Evolutionary conservation across 2,113 vertebrate genomes (phyloP).

Genomic region (Mus musculus): DNA sequence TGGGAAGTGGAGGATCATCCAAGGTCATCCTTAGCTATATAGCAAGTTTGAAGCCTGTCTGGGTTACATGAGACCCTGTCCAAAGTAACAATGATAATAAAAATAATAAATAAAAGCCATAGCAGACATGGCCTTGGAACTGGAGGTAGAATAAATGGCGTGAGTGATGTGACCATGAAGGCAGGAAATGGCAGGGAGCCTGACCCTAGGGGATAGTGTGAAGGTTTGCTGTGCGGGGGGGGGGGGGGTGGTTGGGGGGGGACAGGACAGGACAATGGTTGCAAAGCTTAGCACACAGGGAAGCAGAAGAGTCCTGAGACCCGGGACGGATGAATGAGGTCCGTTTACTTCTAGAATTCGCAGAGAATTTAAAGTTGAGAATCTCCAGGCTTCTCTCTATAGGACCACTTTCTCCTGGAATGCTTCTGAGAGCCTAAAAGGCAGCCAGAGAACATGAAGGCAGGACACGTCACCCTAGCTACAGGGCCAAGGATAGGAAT

Average conservation of each 20-base stretch:
- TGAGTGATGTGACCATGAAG: not conserved
- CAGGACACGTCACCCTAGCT: not conserved
- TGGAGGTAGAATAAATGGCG: not conserved
- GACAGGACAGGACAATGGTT: not conserved
- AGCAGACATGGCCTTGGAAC: not conserved
- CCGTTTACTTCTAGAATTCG: not conserved
- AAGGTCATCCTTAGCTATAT: not conserved
- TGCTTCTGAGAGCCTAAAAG: not conserved
- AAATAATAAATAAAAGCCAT: not conserved
- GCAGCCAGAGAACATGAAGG: not conserved
- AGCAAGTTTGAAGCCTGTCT: not conserved
- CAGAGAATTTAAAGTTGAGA: not conserved
- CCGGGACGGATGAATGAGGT: not conserved
- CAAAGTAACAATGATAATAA: not conserved
- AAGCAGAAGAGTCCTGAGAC: not conserved
- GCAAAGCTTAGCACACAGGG: fast-evolving
- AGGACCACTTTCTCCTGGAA: not conserved
- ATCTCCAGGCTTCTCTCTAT: not conserved
- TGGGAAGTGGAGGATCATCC: not conserved
- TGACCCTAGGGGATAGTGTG: fast-evolving
- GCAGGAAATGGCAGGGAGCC: not conserved
- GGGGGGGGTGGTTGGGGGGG: not conserved
- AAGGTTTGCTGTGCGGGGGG: not conserved
- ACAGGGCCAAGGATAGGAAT: not conserved
- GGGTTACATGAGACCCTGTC: not conserved